A percentile compares a stretch with the other conserved stretches of the same genome.
Conservation (phyloP, 2,888 invertebrate genomes). For the Ecdyonurus torrentis region DNA sequence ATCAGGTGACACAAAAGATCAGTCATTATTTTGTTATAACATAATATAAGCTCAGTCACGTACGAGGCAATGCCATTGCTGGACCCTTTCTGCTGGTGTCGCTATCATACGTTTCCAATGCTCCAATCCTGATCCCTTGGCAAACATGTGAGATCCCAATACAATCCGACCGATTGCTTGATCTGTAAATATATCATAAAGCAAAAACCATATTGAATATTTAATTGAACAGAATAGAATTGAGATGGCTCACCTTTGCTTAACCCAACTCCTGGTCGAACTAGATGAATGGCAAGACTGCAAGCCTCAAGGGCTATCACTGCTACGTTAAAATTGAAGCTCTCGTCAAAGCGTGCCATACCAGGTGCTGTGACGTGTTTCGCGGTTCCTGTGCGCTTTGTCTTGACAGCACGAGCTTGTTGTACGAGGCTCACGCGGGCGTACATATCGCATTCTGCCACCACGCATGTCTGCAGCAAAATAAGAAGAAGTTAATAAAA, state of each 20-base stretch:
- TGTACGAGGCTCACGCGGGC: background rate
- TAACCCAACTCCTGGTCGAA: background rate
- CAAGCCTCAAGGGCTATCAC: background rate
- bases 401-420: background rate
- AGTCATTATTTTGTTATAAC: background rate
- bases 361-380: background rate
- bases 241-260: background rate
- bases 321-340: background rate
- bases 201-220: no score
- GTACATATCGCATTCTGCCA: background rate
- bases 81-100: background rate
- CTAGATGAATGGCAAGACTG: background rate
- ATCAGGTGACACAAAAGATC: no score
- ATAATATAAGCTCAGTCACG: background rate
- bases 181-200: background rate
- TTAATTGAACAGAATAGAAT: no score
- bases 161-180: background rate
- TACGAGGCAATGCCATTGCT: background rate
- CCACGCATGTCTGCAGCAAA: background rate
- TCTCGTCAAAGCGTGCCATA: background rate
- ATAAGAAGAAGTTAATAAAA: no score
- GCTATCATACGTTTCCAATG: background rate
- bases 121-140: background rate
- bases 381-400: background rate
- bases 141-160: background rate